These are phyloP conservation scores for Hirtodrosophila confusa DNA, from an alignment of 2,888 invertebrate species.

Conservation along the genomic window DNA sequence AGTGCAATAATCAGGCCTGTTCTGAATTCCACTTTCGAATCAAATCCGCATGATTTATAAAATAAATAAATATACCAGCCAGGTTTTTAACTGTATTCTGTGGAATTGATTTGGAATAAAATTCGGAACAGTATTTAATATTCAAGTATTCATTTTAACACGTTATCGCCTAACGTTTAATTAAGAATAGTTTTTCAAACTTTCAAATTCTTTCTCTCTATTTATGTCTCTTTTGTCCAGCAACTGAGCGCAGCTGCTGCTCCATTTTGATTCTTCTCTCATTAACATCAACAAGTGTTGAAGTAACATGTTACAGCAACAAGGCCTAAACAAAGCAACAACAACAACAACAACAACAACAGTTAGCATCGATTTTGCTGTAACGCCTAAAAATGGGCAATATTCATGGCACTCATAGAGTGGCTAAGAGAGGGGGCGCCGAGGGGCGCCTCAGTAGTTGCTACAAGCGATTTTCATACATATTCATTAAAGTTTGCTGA, in stretches of 20 bases:
- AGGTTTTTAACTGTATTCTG: too few species aligned
- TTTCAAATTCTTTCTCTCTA: too few species aligned
- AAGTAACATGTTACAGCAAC: constrained; percentile 33
- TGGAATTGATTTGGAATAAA: too few species aligned
- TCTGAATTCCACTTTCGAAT: too few species aligned
- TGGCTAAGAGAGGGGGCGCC: background rate
- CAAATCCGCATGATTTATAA: too few species aligned
- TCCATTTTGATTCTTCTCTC: constrained; percentile 28
- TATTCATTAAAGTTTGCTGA: constrained; percentile 79
- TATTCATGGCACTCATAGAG: constrained; percentile 56
- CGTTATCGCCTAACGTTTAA: too few species aligned
- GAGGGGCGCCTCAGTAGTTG: constrained; percentile 32
- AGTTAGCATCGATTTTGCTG: constrained; percentile 49
- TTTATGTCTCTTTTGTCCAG: background rate
- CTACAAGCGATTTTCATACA: constrained; percentile 75
- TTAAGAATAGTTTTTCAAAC: too few species aligned
- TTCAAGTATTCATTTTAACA: too few species aligned
- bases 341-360: constrained; percentile 18
- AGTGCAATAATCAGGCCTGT: too few species aligned
- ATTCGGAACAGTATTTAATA: too few species aligned
- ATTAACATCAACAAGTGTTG: constrained; percentile 74
- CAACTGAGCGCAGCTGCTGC: background rate
- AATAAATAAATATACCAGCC: too few species aligned
- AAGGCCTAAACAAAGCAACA: constrained; percentile 4
- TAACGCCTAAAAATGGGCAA: constrained; percentile 48